Evolutionary conservation across 1,140 invertebrate species (phyloP).

Genomic region (Tetragonula clypearis): DNA sequence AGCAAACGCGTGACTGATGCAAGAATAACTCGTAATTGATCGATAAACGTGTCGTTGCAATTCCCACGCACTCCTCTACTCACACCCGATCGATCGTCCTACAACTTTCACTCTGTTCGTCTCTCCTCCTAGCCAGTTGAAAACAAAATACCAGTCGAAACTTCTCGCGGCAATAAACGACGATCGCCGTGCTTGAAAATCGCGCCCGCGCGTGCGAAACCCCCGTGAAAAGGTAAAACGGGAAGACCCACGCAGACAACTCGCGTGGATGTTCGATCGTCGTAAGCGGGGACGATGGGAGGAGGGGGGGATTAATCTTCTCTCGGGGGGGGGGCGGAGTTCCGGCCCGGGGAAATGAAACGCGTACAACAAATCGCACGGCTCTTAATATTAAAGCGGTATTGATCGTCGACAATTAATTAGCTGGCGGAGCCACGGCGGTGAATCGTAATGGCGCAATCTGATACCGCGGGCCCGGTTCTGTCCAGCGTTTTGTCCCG

Average conservation of each 20-base stretch:
- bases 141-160: not conserved
- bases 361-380: constrained; percentile 46
- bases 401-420: constrained; percentile 68
- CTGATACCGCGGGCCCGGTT: constrained; percentile 47
- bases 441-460: constrained; percentile 61
- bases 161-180: not conserved
- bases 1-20: not conserved
- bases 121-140: not conserved
- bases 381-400: constrained; percentile 68
- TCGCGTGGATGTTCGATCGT: constrained; percentile 25
- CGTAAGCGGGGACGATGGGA: not conserved
- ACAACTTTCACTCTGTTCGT: too few species aligned
- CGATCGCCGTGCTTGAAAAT: not conserved
- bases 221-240: not conserved
- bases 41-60: not conserved
- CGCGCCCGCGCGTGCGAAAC: not conserved
- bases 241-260: not conserved
- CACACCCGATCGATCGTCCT: not conserved
- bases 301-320: constrained; percentile 38
- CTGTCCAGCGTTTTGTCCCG: constrained; percentile 53
- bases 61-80: not conserved
- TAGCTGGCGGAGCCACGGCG: constrained; percentile 48
- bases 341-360: constrained; percentile 2
- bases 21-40: not conserved
- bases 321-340: not conserved